phyloP scores from a whole-genome alignment of 1,140 invertebrate genomes.

The Psix sp. region DNA sequence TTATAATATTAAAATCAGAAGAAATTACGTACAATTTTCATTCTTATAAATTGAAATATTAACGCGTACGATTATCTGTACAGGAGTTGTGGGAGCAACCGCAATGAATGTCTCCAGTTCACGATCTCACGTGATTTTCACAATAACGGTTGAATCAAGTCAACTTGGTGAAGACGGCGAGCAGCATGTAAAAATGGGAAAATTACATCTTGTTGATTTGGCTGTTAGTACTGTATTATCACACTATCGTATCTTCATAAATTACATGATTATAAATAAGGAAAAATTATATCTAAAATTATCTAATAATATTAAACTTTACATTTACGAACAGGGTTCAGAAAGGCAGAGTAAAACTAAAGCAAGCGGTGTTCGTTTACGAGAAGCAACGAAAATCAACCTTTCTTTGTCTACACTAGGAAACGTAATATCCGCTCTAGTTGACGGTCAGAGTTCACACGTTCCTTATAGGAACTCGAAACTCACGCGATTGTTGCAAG shows the following conservation, averaged over 20 bases:
- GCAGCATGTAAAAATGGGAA: constrained; percentile 85
- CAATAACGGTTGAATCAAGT: constrained; percentile 90
- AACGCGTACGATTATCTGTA: too few species aligned
- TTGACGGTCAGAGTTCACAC: constrained; percentile 95
- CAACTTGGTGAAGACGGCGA: constrained; percentile 80
- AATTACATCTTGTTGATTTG: constrained; percentile 90
- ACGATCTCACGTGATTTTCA: constrained; percentile 92
- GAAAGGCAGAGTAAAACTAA: constrained; percentile 95
- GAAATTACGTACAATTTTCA: too few species aligned
- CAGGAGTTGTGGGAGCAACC: constrained; percentile 85
- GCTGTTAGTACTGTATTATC: too few species aligned
- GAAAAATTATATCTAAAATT: constrained; percentile 10
- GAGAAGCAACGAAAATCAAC: constrained; percentile 98
- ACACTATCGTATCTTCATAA: too few species aligned
- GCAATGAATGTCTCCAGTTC: constrained; percentile 93
- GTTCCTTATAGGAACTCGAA: constrained; percentile 97
- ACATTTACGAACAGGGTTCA: constrained; percentile 80
- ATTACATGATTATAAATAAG: too few species aligned
- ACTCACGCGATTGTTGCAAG: constrained; percentile 93
- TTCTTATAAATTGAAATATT: too few species aligned
- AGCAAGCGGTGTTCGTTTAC: constrained; percentile 90
- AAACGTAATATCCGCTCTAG: constrained; percentile 96
- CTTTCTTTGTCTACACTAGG: constrained; percentile 94
- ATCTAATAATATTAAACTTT: too few species aligned
- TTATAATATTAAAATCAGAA: too few species aligned